Evolutionary conservation across 1,140 invertebrate genomes (phyloP), one percentile per base, ranked within the genome.

Genomic region (Eufriesea mexicana): DNA sequence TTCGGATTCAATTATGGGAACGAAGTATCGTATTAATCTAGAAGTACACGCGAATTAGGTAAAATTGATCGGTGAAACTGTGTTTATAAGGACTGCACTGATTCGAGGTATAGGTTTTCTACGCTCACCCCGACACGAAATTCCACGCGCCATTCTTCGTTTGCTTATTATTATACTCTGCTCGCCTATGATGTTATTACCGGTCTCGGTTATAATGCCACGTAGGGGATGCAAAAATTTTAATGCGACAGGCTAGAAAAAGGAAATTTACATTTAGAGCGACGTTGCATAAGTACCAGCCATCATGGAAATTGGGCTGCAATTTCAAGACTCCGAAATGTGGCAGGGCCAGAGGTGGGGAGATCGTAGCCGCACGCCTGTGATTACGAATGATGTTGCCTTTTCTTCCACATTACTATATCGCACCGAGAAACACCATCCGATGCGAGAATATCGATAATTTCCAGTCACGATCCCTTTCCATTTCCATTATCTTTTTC

Each of bases 181-280:
- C 10, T 20, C 18, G 2, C 42, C 68, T 73, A 64, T 64, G 18
- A 80, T 54, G 20, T 59, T 61, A 51, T 51, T 72, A 70, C 5
- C 55, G 12, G 20, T 49, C 16, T 12, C 10, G 8, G 8, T 7
- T 16, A 28, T 72, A 72, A 51, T 51, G 6, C 5, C n/a, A 20
- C 5, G 12, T 2, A 16, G 18, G 20, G 28, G 23, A 16, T 54
- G 23, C 20, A 67, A n/a, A 49, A 78, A 83, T 78, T 61, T 78
- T n/a, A 47, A 78, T 83, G 12, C 66, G 47, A 62, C 54, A 51
- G 68, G 18, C 62, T 73, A 78, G 84, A 84, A 84, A 71, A 86
- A 70, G 28, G 66, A 77, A 66, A 82, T 85, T 61, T 76, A 45
- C 70, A 62, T 67, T 73, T 47, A 67, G 45, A 25, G 18, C 70